A percentile compares a stretch with the other conserved stretches of the same genome.
phyloP scores from a whole-genome alignment of 2,797 vertebrate genomes.

The Sebastes nivosus region DNA sequence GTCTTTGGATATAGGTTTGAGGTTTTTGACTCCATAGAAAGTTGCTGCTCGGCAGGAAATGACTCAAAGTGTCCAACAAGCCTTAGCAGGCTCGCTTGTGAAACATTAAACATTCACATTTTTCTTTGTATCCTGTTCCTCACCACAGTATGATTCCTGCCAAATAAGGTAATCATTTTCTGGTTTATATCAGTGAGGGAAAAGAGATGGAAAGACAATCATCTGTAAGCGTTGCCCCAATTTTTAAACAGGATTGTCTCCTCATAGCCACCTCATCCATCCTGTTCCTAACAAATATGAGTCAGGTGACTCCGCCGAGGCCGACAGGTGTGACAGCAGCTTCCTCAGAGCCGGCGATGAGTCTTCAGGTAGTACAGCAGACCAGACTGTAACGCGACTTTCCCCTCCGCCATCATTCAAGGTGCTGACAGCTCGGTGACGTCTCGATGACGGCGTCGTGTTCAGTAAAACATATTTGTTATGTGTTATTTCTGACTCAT shows the following conservation, averaged over 20 bases:
- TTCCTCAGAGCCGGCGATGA: slow-evolving; percentile 2
- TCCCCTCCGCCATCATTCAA: slow-evolving; percentile 11
- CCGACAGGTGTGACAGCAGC: slow-evolving; percentile 22
- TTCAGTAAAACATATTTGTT: slow-evolving; percentile 13
- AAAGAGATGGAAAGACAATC: not conserved
- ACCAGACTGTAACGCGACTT: slow-evolving; percentile 12
- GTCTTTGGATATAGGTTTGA: slow-evolving; percentile 42
- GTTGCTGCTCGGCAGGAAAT: slow-evolving; percentile 35
- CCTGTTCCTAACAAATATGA: slow-evolving; percentile 2
- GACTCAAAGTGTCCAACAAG: slow-evolving; percentile 38
- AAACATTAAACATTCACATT: slow-evolving; percentile 6
- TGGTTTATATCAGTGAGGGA: not conserved
- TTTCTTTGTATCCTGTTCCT: not conserved
- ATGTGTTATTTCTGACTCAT: slow-evolving; percentile 49
- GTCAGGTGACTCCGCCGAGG: slow-evolving; percentile 19
- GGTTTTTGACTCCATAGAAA: slow-evolving; percentile 47
- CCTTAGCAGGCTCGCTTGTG: slow-evolving; percentile 30
- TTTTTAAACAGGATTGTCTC: not conserved
- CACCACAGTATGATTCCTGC: slow-evolving; percentile 5
- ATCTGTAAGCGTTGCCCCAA: not conserved
- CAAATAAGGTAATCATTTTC: slow-evolving; percentile 17
- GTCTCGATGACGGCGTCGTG: slow-evolving; percentile 2
- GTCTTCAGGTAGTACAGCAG: not conserved
- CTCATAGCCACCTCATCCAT: slow-evolving; percentile 6
- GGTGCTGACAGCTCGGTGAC: slow-evolving; percentile 45